These are phyloP conservation scores for Cygnus atratus DNA, from an alignment of 2,113 vertebrate species.

Conservation along the genomic window DNA sequence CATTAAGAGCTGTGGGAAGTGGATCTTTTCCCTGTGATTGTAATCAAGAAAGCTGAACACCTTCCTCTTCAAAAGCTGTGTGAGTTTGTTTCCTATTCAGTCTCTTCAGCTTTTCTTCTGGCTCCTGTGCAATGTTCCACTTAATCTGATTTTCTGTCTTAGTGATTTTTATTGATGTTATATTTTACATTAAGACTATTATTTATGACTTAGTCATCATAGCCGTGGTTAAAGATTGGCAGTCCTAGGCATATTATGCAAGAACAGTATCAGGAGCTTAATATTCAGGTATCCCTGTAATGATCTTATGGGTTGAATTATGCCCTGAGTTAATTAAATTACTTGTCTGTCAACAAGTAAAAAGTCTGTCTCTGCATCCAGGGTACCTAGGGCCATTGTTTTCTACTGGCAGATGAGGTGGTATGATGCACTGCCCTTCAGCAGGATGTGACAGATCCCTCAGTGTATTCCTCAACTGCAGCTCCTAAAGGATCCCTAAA, in stretches of 20 bases:
- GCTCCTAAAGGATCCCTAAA: neutral
- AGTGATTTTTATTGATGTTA: neutral
- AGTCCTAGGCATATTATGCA: neutral
- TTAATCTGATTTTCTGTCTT: conserved; percentile 28
- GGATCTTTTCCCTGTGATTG: neutral
- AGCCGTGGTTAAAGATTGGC: neutral
- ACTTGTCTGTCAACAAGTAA: neutral
- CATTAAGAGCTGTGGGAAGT: neutral
- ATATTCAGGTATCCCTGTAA: neutral
- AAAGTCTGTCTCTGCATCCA: neutral
- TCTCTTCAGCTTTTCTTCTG: neutral
- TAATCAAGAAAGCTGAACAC: neutral
- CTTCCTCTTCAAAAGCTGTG: neutral
- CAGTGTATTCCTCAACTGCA: neutral
- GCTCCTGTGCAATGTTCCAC: neutral
- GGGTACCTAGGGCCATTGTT: neutral
- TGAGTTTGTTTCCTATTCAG: neutral
- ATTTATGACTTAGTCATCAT: neutral
- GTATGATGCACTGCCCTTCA: neutral
- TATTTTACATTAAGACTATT: neutral
- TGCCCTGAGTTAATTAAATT: neutral
- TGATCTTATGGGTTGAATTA: neutral
- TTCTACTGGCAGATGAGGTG: neutral
- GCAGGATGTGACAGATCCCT: neutral
- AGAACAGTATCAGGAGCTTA: neutral